phyloP scores from a whole-genome alignment of 2,797 vertebrate species.

The Emys orbicularis region DNA sequence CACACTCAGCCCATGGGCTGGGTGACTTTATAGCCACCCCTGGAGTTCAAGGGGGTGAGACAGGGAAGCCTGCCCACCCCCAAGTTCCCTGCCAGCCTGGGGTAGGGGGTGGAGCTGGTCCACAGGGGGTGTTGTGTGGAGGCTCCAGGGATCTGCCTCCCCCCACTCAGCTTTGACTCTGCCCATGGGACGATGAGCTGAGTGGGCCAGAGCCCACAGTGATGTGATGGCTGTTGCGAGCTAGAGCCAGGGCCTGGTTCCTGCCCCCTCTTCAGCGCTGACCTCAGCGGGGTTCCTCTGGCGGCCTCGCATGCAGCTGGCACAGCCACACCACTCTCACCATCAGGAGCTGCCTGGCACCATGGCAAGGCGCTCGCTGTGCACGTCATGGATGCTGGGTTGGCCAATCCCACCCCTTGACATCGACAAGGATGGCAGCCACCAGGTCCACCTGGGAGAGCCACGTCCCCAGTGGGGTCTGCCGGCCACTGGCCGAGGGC shows the following conservation, averaged over 20 bases:
- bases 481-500: not conserved
- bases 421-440: not conserved
- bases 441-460: not conserved
- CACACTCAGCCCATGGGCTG: not conserved
- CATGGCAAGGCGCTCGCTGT: too few relatives aligned
- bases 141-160: not conserved
- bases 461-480: fast-evolving
- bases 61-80: not conserved
- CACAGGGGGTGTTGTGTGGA: not conserved
- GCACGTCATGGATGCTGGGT: too few relatives aligned
- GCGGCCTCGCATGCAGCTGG: not conserved
- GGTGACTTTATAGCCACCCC: not conserved
- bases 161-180: not conserved
- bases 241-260: not conserved
- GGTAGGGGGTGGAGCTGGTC: not conserved
- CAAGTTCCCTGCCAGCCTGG: not conserved
- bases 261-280: not conserved
- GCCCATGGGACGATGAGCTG: not conserved
- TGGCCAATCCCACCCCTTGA: too few relatives aligned
- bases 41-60: not conserved
- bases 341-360: not conserved
- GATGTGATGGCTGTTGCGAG: not conserved
- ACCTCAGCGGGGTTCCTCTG: not conserved
- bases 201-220: not conserved
- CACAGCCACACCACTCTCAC: not conserved